A percentile compares a stretch with the other conserved stretches of the same genome.
Conservation (phyloP, 2,888 invertebrate species). For the Galerucella nymphaeae region DNA sequence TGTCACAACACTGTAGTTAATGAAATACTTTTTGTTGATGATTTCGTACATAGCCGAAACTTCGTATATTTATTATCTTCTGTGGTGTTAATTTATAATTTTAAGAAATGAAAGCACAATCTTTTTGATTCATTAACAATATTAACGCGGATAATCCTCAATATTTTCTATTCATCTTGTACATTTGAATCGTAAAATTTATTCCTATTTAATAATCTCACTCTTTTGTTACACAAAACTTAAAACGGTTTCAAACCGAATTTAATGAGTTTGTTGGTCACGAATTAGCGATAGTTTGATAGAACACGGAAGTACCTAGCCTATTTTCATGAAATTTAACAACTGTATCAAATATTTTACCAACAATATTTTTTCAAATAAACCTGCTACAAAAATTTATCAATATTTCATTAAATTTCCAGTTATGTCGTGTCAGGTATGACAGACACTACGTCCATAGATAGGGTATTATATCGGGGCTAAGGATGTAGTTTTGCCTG, state of each 20-base stretch:
- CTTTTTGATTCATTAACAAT: too few relatives aligned
- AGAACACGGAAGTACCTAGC: conserved; percentile 2
- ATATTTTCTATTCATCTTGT: too few relatives aligned
- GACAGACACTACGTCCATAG: too few relatives aligned
- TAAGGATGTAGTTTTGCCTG: too few relatives aligned
- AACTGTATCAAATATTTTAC: not conserved
- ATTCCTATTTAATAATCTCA: not conserved
- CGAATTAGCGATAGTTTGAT: not conserved
- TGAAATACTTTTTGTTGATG: not conserved
- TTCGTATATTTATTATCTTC: too few relatives aligned
- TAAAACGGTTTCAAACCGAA: not conserved
- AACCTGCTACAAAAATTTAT: not conserved
- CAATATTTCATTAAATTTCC: not conserved
- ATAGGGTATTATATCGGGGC: too few relatives aligned
- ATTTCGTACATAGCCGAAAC: too few relatives aligned
- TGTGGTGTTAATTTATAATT: too few relatives aligned
- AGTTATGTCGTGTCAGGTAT: too few relatives aligned
- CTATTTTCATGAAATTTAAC: not conserved
- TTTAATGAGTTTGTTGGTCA: not conserved
- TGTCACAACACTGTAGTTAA: not conserved
- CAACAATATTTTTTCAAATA: not conserved
- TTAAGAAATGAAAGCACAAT: too few relatives aligned
- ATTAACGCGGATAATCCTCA: too few relatives aligned
- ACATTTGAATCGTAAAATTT: too few relatives aligned
- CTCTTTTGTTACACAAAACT: not conserved